Conservation (phyloP, 2,888 invertebrate species). For the Microctonus brassicae region DNA sequence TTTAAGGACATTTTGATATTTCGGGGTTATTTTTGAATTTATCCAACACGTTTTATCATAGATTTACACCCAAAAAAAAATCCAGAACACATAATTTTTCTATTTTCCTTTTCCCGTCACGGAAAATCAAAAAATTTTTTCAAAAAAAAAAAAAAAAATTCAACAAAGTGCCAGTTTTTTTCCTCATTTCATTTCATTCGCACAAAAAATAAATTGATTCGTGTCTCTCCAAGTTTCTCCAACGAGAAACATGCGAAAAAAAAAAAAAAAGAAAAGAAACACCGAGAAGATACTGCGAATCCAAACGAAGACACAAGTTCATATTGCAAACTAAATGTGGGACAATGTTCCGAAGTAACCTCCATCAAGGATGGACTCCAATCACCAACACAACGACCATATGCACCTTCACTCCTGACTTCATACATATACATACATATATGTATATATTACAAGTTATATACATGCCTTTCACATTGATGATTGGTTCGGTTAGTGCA, state of each 20-base stretch:
- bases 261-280: constrained; percentile 23
- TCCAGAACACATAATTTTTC: neutral
- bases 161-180: too few species aligned
- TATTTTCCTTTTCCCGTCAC: constrained; percentile 11
- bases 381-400: constrained; percentile 45
- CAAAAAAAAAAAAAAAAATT: too few species aligned
- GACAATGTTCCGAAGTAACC: constrained; percentile 68
- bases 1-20: too few species aligned
- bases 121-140: too few species aligned
- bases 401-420: constrained; percentile 11
- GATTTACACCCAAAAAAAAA: too few species aligned
- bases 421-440: constrained; percentile 7
- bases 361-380: constrained; percentile 68
- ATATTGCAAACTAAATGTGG: constrained; percentile 65
- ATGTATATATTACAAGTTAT: neutral
- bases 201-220: constrained; percentile 33
- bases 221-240: neutral
- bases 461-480: constrained; percentile 11
- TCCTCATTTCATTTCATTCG: neutral
- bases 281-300: constrained; percentile 33
- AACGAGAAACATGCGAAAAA: constrained; percentile 26
- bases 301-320: constrained; percentile 64
- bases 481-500: constrained; percentile 9
- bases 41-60: too few species aligned
- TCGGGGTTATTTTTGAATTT: too few species aligned